Conservation (phyloP, 2,113 vertebrate genomes). For the Peromyscus californicus region DNA sequence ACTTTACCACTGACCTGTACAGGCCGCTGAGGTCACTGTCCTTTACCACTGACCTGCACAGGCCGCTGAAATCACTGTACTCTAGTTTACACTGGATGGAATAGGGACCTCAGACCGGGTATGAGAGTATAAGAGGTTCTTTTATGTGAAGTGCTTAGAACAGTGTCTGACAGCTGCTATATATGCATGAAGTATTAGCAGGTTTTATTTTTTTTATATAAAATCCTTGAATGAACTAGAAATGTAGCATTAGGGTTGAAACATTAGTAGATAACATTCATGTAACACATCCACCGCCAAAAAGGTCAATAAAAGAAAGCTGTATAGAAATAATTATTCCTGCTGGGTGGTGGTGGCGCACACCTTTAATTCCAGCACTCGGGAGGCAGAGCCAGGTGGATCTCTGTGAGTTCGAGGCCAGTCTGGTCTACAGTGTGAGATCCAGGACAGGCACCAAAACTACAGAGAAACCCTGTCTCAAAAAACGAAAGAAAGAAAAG, state of each 20-base stretch:
- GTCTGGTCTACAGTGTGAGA: too few relatives aligned
- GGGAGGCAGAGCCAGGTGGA: too few relatives aligned
- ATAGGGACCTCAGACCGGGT: not conserved
- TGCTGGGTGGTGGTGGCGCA: too few relatives aligned
- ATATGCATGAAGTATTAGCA: not conserved
- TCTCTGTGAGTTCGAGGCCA: too few relatives aligned
- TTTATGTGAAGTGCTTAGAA: constrained; percentile 4
- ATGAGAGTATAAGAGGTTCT: not conserved
- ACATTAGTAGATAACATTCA: not conserved
- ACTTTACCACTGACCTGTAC: not conserved
- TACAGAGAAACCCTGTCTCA: too few relatives aligned
- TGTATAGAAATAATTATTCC: not conserved
- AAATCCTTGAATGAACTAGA: constrained; percentile 18
- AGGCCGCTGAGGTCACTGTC: too few relatives aligned
- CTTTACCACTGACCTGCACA: not conserved
- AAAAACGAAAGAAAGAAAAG: too few relatives aligned
- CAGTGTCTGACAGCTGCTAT: not conserved
- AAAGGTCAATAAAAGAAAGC: not conserved
- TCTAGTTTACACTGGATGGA: not conserved
- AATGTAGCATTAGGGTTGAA: not conserved
- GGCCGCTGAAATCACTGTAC: not conserved
- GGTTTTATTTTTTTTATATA: not conserved
- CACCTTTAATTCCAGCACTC: too few relatives aligned
- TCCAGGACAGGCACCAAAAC: too few relatives aligned
- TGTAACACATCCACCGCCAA: not conserved